Conservation (phyloP, 2,888 invertebrate genomes). For the Endomychus coccineus region DNA sequence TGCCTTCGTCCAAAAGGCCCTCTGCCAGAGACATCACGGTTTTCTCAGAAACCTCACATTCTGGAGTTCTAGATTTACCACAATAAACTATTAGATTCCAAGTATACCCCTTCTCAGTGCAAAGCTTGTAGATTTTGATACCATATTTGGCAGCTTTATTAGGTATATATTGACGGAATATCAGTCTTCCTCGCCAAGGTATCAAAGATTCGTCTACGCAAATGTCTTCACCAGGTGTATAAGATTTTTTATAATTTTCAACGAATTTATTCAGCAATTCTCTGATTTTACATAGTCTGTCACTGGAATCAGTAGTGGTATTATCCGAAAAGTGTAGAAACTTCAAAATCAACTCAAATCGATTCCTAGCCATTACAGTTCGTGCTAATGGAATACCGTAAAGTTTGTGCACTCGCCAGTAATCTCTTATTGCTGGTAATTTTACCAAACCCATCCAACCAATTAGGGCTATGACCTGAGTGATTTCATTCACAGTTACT, state of each 20-base stretch:
- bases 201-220: slow-evolving; percentile 23
- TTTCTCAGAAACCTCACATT: slow-evolving; percentile 5
- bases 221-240: slow-evolving; percentile 19
- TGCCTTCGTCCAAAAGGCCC: slow-evolving; percentile 18
- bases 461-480: too few relatives aligned
- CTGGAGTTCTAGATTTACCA: slow-evolving; percentile 6
- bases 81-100: slow-evolving; percentile 15
- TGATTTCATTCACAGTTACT: too few relatives aligned
- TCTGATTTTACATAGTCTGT: too few relatives aligned
- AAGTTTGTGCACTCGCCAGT: too few relatives aligned
- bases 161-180: slow-evolving; percentile 14
- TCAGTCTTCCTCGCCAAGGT: slow-evolving; percentile 16
- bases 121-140: slow-evolving; percentile 15
- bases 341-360: too few relatives aligned
- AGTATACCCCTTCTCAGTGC: slow-evolving; percentile 12
- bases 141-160: slow-evolving; percentile 16
- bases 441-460: too few relatives aligned
- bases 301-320: too few relatives aligned
- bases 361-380: too few relatives aligned
- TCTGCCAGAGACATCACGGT: slow-evolving; percentile 14
- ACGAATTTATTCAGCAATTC: too few relatives aligned
- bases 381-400: too few relatives aligned
- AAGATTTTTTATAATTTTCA: slow-evolving; percentile 15
- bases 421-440: too few relatives aligned
- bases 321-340: too few relatives aligned